These are phyloP conservation scores for Harpegnathos saltator DNA, from an alignment of 1,140 invertebrate species.

Conservation along the genomic window DNA sequence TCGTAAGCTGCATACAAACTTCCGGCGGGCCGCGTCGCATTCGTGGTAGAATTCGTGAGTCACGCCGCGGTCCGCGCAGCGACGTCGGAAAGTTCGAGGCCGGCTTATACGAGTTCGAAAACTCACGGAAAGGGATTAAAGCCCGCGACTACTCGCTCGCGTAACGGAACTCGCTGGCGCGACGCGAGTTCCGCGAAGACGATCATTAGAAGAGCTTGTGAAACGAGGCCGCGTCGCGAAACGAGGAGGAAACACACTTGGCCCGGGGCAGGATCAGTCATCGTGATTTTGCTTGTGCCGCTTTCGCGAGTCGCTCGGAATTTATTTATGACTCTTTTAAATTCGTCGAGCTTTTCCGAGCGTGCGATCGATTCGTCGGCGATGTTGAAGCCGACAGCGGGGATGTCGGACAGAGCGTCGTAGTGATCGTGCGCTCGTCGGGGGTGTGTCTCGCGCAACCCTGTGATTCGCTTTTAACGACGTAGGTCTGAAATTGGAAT, in stretches of 20 bases:
- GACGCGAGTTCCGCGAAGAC: slow-evolving; percentile 54
- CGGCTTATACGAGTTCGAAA: slow-evolving; percentile 71
- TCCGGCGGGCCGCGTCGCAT: slow-evolving; percentile 5
- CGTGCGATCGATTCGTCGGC: not conserved
- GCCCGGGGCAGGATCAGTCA: slow-evolving; percentile 11
- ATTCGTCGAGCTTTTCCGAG: not conserved
- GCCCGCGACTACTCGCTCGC: slow-evolving; percentile 48
- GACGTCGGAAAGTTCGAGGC: slow-evolving; percentile 59
- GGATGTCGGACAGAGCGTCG: too few relatives aligned
- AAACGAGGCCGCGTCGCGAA: slow-evolving; percentile 29
- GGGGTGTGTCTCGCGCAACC: not conserved
- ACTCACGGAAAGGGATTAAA: slow-evolving; percentile 71
- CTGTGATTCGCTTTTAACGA: too few relatives aligned
- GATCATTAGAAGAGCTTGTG: slow-evolving; percentile 59
- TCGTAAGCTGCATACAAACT: slow-evolving; percentile 60
- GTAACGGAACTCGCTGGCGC: slow-evolving; percentile 65
- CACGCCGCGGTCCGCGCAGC: slow-evolving; percentile 46
- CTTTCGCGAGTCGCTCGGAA: not conserved
- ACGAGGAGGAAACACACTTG: slow-evolving; percentile 20
- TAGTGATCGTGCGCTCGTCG: not conserved
- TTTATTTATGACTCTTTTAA: slow-evolving; percentile 19
- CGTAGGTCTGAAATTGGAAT: too few relatives aligned
- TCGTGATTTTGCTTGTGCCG: not conserved
- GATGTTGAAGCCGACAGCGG: too few relatives aligned
- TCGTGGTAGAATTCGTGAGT: slow-evolving; percentile 64